These are phyloP conservation scores for Ptychoptera contaminata DNA, from an alignment of 2,888 invertebrate genomes.

Conservation along the genomic window DNA sequence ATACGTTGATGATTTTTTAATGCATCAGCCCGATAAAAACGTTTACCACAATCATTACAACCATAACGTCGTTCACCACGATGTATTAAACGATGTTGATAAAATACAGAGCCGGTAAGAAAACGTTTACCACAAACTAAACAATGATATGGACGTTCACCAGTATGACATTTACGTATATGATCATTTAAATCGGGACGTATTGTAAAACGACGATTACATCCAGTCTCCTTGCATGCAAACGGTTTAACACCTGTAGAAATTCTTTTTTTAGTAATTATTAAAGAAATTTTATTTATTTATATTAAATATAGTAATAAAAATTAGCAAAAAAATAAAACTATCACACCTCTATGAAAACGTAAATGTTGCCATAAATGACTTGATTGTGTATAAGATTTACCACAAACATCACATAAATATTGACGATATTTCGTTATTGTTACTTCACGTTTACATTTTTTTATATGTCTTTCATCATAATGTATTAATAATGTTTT, in stretches of 20 bases:
- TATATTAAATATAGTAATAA: background rate
- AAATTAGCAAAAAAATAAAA: slow-evolving; percentile 1
- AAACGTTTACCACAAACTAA: slow-evolving; percentile 43
- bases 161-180: slow-evolving; percentile 44
- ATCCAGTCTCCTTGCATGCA: slow-evolving; percentile 41
- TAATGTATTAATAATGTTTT: slow-evolving; percentile 32
- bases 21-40: slow-evolving; percentile 47
- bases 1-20: slow-evolving; percentile 45
- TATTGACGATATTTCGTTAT: slow-evolving; percentile 29
- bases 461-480: slow-evolving; percentile 38
- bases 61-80: slow-evolving; percentile 46
- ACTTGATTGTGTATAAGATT: slow-evolving; percentile 43
- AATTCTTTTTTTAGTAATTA: background rate
- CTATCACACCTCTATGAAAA: slow-evolving; percentile 40
- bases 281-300: background rate
- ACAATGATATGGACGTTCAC: slow-evolving; percentile 46
- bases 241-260: slow-evolving; percentile 42
- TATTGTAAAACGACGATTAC: slow-evolving; percentile 43
- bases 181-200: slow-evolving; percentile 47
- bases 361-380: slow-evolving; percentile 49
- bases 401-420: slow-evolving; percentile 44
- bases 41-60: slow-evolving; percentile 44
- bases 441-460: slow-evolving; percentile 28
- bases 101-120: slow-evolving; percentile 45
- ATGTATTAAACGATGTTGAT: slow-evolving; percentile 45